Evolutionary conservation across 2,888 invertebrate species (phyloP), one percentile per base, ranked within the genome.

Genomic region (Exocentrus adspersus): DNA sequence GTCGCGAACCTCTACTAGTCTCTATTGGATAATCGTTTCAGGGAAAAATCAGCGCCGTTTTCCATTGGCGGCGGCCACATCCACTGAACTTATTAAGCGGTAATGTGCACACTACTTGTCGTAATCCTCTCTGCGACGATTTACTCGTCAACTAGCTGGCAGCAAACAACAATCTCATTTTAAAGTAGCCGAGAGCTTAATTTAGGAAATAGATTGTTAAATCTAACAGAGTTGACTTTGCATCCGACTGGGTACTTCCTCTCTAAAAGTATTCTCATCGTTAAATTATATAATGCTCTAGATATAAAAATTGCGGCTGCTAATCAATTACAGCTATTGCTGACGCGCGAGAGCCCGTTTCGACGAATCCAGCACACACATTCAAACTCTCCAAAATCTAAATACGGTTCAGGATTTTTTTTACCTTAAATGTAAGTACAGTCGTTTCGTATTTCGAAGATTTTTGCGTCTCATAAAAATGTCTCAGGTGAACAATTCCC

Each of bases 131-230:
- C 54, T n/a, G n/a, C n/a, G 28, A 43, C 21, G 43, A 54, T 54
- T 54, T 54, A 43, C 54, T 43, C 54, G 54, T 54, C 54, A 43
- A 43, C 54, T 28, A n/a, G 19, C 10, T 30, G 57, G 42, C 62
- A 72, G 70, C 76, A 75, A 77, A 78, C 72, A 75, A 75, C 74
- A 78, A 78, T 78, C 76, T 75, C 75, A 67, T 76, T 71, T 76
- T 76, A 78, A 77, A 78, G 78, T 78, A 77, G 76, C 77, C 77
- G 74, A 79, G 78, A 74, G 74, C 75, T 82, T 82, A 83, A 83
- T 83, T 82, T 83, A 83, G 83, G 83, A 82, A 82, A 82, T 82
- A 81, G 82, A 82, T 83, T 82, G 83, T 83, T 83, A 83, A 83
- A 83, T 83, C 82, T 80, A 80, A 70, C 73, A 80, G 80, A 80